A percentile compares a stretch with the other conserved stretches of the same genome.
Conservation (phyloP, 2,888 invertebrate species). For the Magallana nippona region DNA sequence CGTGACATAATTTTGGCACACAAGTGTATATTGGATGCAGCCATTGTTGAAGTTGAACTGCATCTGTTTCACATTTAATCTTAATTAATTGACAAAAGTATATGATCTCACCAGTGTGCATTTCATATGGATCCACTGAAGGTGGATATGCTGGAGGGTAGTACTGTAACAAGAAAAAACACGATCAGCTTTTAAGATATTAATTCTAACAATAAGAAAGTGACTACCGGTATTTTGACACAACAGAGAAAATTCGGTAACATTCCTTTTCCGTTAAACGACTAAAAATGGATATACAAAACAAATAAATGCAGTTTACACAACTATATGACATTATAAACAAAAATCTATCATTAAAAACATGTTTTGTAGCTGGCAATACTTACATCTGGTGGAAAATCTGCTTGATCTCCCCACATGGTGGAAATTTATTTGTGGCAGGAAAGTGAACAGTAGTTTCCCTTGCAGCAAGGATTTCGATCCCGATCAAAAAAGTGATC, state of each 20-base stretch:
- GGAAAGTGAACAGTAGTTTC: slow-evolving; percentile 10
- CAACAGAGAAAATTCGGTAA: neutral
- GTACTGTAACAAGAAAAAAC: slow-evolving; percentile 51
- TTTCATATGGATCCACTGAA: slow-evolving; percentile 54
- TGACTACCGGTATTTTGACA: neutral
- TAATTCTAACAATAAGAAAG: neutral
- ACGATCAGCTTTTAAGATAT: neutral
- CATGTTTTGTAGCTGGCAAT: neutral
- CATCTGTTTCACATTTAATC: neutral
- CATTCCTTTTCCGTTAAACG: too few species aligned
- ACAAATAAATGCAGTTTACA: too few species aligned
- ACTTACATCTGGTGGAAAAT: slow-evolving; percentile 46
- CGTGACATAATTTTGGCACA: too few species aligned
- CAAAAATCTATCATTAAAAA: neutral
- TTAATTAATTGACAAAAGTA: neutral
- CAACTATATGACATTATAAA: too few species aligned
- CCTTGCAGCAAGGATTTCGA: neutral
- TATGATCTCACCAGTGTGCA: slow-evolving; percentile 52
- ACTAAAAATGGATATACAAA: too few species aligned
- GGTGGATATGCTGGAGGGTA: slow-evolving; percentile 46
- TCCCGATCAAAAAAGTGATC: neutral
- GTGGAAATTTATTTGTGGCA: slow-evolving; percentile 36
- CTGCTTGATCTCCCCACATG: slow-evolving; percentile 56
- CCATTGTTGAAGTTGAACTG: neutral
- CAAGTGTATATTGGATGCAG: too few species aligned